These are phyloP conservation scores for Glyptemys insculpta DNA, from an alignment of 2,797 vertebrate genomes.

Conservation along the genomic window DNA sequence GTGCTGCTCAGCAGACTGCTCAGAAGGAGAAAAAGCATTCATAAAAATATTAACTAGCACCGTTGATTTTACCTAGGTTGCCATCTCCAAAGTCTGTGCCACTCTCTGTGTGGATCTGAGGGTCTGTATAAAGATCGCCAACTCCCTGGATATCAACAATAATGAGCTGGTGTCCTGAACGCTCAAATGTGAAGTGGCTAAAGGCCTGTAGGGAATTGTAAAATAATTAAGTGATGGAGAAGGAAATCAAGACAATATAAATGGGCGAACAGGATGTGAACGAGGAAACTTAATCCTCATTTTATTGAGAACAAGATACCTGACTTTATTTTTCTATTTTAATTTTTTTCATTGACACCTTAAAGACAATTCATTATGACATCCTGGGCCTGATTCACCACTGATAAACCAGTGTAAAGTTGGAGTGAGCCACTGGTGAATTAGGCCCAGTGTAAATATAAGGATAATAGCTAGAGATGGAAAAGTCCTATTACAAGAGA, in stretches of 20 bases:
- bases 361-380: neutral
- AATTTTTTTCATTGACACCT: neutral
- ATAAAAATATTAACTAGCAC: neutral
- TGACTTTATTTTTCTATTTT: neutral
- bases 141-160: constrained; percentile 99
- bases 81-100: constrained; percentile 97
- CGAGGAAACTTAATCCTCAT: neutral
- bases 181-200: constrained; percentile 97
- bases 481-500: fast-evolving
- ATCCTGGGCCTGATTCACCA: neutral
- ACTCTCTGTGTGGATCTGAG: constrained; percentile 95
- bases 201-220: constrained; percentile 87
- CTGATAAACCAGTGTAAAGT: neutral
- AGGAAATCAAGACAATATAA: neutral
- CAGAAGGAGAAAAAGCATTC: neutral
- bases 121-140: constrained; percentile 98
- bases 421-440: neutral
- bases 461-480: neutral
- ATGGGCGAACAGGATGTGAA: neutral
- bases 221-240: neutral
- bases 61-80: constrained; percentile 88
- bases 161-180: constrained; percentile 96
- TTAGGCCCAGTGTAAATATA: neutral
- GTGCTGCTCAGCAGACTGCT: neutral
- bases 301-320: neutral